phyloP scores from a whole-genome alignment of 2,888 invertebrate species.

The Rhopalosiphum nymphaeae region DNA sequence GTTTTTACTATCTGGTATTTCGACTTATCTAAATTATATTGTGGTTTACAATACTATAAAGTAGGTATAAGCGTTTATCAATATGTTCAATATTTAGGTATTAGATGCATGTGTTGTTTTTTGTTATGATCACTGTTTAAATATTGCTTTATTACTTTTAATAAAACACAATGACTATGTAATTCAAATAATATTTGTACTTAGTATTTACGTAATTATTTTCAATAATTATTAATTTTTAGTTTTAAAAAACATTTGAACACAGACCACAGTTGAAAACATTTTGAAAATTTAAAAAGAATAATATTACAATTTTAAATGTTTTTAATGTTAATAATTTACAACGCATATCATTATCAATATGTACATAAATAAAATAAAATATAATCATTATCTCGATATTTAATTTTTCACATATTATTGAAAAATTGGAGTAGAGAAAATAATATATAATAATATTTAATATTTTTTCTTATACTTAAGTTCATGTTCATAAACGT shows the following conservation, averaged over 20 bases:
- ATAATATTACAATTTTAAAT: neutral
- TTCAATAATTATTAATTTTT: neutral
- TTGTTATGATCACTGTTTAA: neutral
- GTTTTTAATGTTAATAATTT: neutral
- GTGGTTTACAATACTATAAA: neutral
- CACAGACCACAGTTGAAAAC: neutral
- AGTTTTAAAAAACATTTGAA: neutral
- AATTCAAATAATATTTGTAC: neutral
- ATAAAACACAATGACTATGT: neutral
- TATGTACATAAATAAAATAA: neutral
- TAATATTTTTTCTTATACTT: neutral
- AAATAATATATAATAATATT: neutral
- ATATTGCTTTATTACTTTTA: neutral
- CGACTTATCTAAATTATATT: neutral
- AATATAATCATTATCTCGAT: neutral
- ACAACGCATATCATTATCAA: neutral
- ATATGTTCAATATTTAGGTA: neutral
- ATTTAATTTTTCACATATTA: neutral
- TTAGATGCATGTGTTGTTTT: neutral
- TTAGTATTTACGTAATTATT: neutral
- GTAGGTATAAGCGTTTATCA: neutral
- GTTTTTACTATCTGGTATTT: neutral
- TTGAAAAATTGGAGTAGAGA: neutral
- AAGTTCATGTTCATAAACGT: neutral
- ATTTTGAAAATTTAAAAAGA: neutral